A percentile compares a stretch with the other conserved stretches of the same genome.
Conservation (phyloP, 1,140 invertebrate genomes). For the Drosophila tani region DNA sequence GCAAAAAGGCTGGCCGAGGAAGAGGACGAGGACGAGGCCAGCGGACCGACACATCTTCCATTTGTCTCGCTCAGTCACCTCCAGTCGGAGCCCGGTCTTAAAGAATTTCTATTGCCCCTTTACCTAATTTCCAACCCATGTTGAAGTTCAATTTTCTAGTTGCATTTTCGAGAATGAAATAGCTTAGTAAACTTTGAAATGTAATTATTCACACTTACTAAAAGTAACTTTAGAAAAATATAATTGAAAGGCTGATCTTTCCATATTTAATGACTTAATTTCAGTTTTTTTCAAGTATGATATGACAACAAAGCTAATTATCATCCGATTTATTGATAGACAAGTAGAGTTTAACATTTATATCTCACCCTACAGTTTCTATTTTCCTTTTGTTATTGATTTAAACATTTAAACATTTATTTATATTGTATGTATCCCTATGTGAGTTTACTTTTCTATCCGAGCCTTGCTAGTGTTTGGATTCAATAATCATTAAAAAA, state of each 20-base stretch:
- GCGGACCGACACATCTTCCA: conserved; percentile 46
- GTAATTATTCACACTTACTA: too few relatives aligned
- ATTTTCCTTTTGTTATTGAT: neutral
- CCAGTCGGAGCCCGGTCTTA: conserved; percentile 10
- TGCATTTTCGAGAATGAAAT: too few relatives aligned
- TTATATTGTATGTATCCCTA: conserved; percentile 2
- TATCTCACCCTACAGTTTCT: neutral
- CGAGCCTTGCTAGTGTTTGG: neutral
- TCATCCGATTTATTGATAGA: neutral
- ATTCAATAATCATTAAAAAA: neutral
- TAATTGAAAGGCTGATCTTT: neutral
- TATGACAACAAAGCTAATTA: conserved; percentile 1
- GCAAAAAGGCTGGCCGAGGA: conserved; percentile 43
- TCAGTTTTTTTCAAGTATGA: neutral
- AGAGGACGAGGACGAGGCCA: conserved; percentile 6
- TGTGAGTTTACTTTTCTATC: neutral
- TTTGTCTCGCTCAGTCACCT: conserved; percentile 41
- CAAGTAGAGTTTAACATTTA: neutral
- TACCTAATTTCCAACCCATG: neutral
- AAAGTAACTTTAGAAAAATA: neutral
- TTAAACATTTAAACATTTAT: conserved; percentile 5
- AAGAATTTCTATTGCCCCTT: conserved; percentile 9
- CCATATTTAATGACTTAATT: neutral
- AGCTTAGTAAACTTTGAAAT: too few relatives aligned
- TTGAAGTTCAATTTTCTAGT: neutral